phyloP scores from a whole-genome alignment of 2,113 vertebrate genomes.

The Synchiropus splendidus region DNA sequence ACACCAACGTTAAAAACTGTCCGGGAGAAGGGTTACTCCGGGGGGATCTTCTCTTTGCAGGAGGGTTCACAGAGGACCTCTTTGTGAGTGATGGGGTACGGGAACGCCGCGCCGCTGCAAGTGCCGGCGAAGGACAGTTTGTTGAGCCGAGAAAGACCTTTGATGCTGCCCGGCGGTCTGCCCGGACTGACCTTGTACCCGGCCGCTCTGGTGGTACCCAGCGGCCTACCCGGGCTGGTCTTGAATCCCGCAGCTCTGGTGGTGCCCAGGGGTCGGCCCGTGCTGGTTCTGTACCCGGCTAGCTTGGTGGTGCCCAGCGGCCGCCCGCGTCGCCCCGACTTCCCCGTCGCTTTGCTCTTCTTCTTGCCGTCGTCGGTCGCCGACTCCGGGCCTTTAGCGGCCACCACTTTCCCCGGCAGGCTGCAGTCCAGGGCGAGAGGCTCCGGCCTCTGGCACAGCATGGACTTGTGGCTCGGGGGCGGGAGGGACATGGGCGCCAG shows the following conservation, averaged over 20 bases:
- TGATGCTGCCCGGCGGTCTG: constrained; percentile 95
- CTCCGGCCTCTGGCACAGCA: constrained; percentile 83
- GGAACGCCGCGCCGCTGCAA: constrained; percentile 83
- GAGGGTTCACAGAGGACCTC: constrained; percentile 78
- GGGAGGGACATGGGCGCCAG: constrained; percentile 58
- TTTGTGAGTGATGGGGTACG: constrained; percentile 83
- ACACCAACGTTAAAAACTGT: background rate
- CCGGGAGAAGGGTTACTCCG: constrained; percentile 61
- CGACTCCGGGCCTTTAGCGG: constrained; percentile 72
- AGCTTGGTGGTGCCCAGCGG: constrained; percentile 94
- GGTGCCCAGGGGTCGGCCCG: constrained; percentile 90
- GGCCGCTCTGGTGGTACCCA: constrained; percentile 93
- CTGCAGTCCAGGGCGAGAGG: constrained; percentile 67
- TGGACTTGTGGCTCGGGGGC: constrained; percentile 77
- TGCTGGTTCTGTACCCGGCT: constrained; percentile 97
- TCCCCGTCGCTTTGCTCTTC: constrained; percentile 81
- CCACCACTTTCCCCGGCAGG: constrained; percentile 60
- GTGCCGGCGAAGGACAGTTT: constrained; percentile 82
- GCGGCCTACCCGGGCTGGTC: constrained; percentile 93
- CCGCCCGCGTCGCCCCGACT: constrained; percentile 85
- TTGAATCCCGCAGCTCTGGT: constrained; percentile 98
- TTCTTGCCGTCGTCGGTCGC: constrained; percentile 83
- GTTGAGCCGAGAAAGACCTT: constrained; percentile 88
- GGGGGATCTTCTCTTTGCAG: constrained; percentile 77
- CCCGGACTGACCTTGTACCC: constrained; percentile 98